Evolutionary conservation across 2,113 vertebrate species (phyloP).

Genomic region (Atherinomorus stipes): DNA sequence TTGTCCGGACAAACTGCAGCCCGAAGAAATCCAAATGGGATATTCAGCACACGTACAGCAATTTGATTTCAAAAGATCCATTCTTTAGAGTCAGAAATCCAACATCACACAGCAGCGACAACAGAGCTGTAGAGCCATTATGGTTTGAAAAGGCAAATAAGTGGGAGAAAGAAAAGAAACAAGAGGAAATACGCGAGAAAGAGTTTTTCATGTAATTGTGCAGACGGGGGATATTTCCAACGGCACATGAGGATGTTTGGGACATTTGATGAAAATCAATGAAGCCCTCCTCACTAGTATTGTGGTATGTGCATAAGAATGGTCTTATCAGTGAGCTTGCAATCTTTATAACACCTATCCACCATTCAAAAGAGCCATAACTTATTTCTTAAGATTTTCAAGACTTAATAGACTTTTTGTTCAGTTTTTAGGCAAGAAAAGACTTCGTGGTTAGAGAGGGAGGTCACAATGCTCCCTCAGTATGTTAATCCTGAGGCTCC

Average conservation of each 20-base stretch:
- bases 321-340: slow-evolving; percentile 5
- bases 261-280: slow-evolving; percentile 24
- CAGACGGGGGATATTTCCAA: slow-evolving; percentile 21
- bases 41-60: slow-evolving; percentile 12
- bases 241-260: not conserved
- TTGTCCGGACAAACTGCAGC: slow-evolving; percentile 26
- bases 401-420: slow-evolving; percentile 3
- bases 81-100: slow-evolving; percentile 25
- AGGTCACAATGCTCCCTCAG: slow-evolving; percentile 18
- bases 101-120: slow-evolving; percentile 4
- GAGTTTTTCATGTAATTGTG: slow-evolving; percentile 9
- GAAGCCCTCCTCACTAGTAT: not conserved
- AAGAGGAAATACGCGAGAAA: not conserved
- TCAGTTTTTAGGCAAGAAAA: slow-evolving; percentile 10
- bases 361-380: not conserved
- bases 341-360: not conserved
- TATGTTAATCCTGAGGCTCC: slow-evolving; percentile 43
- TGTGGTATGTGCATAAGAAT: slow-evolving; percentile 8
- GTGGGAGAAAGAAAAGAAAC: slow-evolving; percentile 5
- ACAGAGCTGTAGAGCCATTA: slow-evolving; percentile 5
- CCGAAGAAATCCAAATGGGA: slow-evolving; percentile 17
- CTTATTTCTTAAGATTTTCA: not conserved
- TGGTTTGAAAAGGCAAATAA: slow-evolving; percentile 32
- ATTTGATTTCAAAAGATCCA: slow-evolving; percentile 38
- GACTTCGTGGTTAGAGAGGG: slow-evolving; percentile 10